Evolutionary conservation across 2,888 invertebrate genomes (phyloP), one percentile per base, ranked within the genome.

Genomic region (Griposia aprilina): DNA sequence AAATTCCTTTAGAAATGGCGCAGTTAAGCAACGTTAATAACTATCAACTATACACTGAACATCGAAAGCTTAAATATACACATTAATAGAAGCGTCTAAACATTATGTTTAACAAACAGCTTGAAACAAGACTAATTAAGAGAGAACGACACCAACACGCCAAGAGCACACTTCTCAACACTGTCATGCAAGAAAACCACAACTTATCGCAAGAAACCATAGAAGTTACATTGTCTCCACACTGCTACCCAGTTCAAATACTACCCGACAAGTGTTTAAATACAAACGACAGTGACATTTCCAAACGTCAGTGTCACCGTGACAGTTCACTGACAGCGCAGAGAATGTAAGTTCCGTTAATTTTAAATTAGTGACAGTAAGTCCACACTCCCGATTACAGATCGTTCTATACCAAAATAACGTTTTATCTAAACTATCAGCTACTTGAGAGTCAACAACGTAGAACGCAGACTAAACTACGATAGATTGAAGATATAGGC

Each of bases 401-500:
- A 92, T 86, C 76, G 80, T 52, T 77, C 95, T 96, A 96, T 95
- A 96, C 93, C 95, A 96, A 97, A 95, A 94, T 96, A 96, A 95
- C 93, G 79, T 85, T 90, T 87, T 92, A 91, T 91, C 94, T 95
- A 94, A 93, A 90, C 93, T 91, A 92, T 94, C 92, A 93, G 79
- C 95, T 94, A 94, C 94, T 92, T 90, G 94, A 95, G 94, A 95
- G 93, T 94, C 95, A 97, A 97, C 96, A 96, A 96, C 96, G 96
- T 96, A 96, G 96, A 93, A 89, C 88, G 93, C 89, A 94, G 95
- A 91, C 94, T 94, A 94, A 86, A 87, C 91, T 91, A 92, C 91
- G 91, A 90, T 90, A 93, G 92, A 93, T 93, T 78, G 91, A 93
- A 94, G 94, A 93, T 91, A 90, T 85, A 94, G 93, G 90, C 86